Base-by-base conservation (phyloP, 2,113 vertebrate genomes). In the Pelecanus crispus region DNA sequence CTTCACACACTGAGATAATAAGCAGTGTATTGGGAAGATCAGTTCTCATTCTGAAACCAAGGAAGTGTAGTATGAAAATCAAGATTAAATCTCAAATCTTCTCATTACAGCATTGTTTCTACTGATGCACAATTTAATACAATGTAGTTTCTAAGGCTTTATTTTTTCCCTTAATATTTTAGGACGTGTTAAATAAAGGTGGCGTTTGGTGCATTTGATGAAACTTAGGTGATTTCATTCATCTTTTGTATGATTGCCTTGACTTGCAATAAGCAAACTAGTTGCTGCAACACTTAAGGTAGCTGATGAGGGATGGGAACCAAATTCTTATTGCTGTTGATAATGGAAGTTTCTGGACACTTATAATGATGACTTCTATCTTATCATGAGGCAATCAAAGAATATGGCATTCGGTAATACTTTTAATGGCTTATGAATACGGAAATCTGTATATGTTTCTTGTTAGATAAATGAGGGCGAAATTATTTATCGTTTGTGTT, bases 381-480 rank as follows among this genome's bases (percentile, higher is more conserved):
- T 85, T 94, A 70, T 25, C 50, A 53, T 13, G n/a, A 94, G 47
- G 63, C 92, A 90, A 67, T 94, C 85, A 95, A 86, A 80, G 82
- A 92, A 52, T 65, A 68, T 71, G 34, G 55, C 50, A 49, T 49
- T 74, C 4, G 2, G 22, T 88, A 78, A 81, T 91, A 80, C 21
- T 89, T 94, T 14, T 81, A 95, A 89, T 92, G 73, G 40, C 67
- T 91, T 86, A 87, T 81, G 63, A 94, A 81, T 96, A 92, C 25
- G 5, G 59, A 94, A 95, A 88, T 63, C 9, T 61, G 9, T 38
- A 8, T 66, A 25, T 52, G 32, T 55, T 90, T 68, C 25, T 58
- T 87, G 32, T 90, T 75, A 85, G 78, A 85, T 50, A 65, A 92
- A 80, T 56, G 81, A 85, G 28, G 74, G 32, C 68, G 75, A 63